Conservation (phyloP, 2,797 vertebrate species). For the Streptopelia turtur region DNA sequence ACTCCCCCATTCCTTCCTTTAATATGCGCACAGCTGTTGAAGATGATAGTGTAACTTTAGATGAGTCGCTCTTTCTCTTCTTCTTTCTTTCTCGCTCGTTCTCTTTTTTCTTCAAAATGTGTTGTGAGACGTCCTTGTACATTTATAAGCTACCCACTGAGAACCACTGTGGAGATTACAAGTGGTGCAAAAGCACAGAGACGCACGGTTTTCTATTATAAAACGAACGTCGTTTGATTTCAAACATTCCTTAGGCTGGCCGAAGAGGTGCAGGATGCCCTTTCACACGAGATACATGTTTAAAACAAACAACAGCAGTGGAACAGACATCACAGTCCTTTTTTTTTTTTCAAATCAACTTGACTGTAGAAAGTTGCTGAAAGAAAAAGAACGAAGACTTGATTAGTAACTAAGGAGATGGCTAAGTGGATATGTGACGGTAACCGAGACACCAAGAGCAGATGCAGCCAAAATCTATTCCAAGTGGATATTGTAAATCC, state of each 20-base stretch:
- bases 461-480: neutral
- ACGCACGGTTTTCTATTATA: conserved; percentile 23
- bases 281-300: neutral
- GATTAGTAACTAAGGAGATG: neutral
- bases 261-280: neutral
- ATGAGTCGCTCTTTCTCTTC: conserved; percentile 66
- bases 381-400: neutral
- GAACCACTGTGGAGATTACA: conserved; percentile 47
- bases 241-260: neutral
- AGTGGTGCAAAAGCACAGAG: conserved; percentile 51
- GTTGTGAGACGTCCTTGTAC: conserved; percentile 76
- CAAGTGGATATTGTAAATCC: conserved; percentile 37
- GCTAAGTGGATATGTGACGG: neutral
- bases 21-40: conserved; percentile 81
- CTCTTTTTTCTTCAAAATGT: conserved; percentile 33
- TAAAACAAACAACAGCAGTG: neutral
- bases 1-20: conserved; percentile 81
- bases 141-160: conserved; percentile 68
- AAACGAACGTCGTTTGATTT: conserved; percentile 8
- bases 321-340: neutral
- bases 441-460: neutral
- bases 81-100: neutral
- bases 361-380: neutral
- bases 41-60: conserved; percentile 80
- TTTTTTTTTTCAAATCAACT: neutral